Evolutionary conservation across 1,140 invertebrate genomes (phyloP).

Genomic region (Papilio polytes): DNA sequence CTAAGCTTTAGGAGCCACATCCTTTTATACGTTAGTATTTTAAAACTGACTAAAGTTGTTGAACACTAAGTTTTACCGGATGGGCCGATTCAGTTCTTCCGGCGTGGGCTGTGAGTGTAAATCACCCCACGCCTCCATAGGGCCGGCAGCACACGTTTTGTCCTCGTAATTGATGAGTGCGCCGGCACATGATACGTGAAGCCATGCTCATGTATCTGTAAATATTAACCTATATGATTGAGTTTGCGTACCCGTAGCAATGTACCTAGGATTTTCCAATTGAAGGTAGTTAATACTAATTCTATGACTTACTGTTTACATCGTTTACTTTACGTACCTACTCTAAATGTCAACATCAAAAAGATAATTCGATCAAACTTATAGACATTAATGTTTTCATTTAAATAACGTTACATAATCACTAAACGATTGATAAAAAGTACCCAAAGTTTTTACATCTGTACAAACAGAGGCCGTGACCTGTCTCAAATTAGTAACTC

Average conservation of each 20-base stretch:
- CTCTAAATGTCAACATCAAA: neutral
- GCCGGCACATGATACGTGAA: conserved; percentile 18
- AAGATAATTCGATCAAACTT: neutral
- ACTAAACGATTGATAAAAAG: neutral
- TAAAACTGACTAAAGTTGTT: too few relatives aligned
- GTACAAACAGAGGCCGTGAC: neutral
- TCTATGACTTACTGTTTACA: neutral
- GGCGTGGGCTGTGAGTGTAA: neutral
- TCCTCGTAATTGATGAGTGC: conserved; percentile 20
- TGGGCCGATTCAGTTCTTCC: neutral
- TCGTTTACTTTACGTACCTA: too few relatives aligned
- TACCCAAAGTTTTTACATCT: neutral
- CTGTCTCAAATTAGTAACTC: conserved; percentile 32
- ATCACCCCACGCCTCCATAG: neutral
- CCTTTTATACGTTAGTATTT: too few relatives aligned
- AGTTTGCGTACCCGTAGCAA: neutral
- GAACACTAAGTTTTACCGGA: neutral
- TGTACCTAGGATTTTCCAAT: neutral
- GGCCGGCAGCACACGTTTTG: conserved; percentile 15
- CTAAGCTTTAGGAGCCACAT: too few relatives aligned
- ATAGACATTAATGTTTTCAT: neutral
- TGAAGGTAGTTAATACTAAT: neutral
- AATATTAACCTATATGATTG: neutral
- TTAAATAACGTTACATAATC: neutral
- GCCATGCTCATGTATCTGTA: neutral